Base-by-base conservation (phyloP, 1,140 invertebrate species). In the Heliothis virescens region DNA sequence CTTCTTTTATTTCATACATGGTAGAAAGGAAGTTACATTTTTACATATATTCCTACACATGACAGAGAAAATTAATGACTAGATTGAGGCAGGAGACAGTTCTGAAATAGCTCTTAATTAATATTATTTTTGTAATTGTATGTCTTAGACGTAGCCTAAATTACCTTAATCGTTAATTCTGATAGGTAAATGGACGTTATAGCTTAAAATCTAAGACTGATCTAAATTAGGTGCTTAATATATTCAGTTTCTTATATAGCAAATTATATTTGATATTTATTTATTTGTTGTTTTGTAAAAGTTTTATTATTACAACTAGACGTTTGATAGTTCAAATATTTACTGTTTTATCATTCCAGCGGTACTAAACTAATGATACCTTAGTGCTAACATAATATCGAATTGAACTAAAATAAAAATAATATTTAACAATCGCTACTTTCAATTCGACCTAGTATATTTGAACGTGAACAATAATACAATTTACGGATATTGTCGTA, bases 181-280 rank as follows among this genome's bases (percentile, higher is more conserved):
- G n/a, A 60, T 63, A 63, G 59, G 60, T 76, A 53, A 62, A 65
- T 15, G 41, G 60, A 74, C 57, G 53, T 16, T 55, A 74, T 80
- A 80, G 67, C 55, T 74, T 85, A 74, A 84, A 82, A 82, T 85
- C 76, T 84, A 87, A 89, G 87, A 89, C 87, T 89, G 87, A 89
- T 83, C 59, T 69, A 67, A 84, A 71, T 83, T 86, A 83, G 86
- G 87, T 87, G 87, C 86, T 87, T 87, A 82, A 67, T 57, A 77
- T 75, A 81, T 76, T 76, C 60, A 63, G 21, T 76, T 76, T 76
- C 74, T 26, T 55, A 71, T 71, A 34, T 71, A 75, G 53, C 53
- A n/a, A 76, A 21, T 67, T 16, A 48, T 67, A 13, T 18, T 65
- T 67, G 41, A 48, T 67, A 13, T 18, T 65, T 47, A 60, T 71